Evolutionary conservation across 2,797 vertebrate species (phyloP).

Genomic region (Eulemur albifrons): DNA sequence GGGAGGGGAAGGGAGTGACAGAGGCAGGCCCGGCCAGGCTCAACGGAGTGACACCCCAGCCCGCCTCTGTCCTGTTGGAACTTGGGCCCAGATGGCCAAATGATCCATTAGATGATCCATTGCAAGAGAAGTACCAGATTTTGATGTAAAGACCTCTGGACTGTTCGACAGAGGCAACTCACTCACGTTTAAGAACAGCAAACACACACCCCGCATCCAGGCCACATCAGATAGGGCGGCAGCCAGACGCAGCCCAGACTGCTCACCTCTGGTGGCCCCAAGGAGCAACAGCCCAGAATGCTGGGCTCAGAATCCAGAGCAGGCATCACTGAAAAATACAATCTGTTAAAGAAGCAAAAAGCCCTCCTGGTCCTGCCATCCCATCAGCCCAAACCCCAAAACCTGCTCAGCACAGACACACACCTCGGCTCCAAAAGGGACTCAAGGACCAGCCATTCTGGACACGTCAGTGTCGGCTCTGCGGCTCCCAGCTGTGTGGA

Average conservation of each 20-base stretch:
- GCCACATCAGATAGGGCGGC: background rate
- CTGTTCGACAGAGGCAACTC: background rate
- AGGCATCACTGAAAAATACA: too few relatives aligned
- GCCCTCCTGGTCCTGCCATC: background rate
- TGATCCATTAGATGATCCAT: background rate
- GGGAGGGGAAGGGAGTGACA: background rate
- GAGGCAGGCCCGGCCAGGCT: background rate
- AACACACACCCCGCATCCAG: background rate
- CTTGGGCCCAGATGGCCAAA: background rate
- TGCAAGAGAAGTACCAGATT: background rate
- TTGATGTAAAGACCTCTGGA: background rate
- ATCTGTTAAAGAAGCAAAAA: background rate
- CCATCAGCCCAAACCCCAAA: background rate
- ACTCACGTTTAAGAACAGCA: background rate
- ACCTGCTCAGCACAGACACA: background rate
- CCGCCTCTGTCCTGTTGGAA: rapidly evolving
- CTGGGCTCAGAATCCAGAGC: background rate
- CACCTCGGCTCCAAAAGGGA: background rate
- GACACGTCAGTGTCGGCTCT: background rate
- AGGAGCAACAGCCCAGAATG: background rate
- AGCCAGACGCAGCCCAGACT: background rate
- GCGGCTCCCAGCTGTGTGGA: background rate
- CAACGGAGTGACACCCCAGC: rapidly evolving
- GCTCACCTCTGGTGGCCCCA: background rate
- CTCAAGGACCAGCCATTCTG: background rate